Conservation (phyloP, 1,140 invertebrate genomes). For the Penaeus indicus region DNA sequence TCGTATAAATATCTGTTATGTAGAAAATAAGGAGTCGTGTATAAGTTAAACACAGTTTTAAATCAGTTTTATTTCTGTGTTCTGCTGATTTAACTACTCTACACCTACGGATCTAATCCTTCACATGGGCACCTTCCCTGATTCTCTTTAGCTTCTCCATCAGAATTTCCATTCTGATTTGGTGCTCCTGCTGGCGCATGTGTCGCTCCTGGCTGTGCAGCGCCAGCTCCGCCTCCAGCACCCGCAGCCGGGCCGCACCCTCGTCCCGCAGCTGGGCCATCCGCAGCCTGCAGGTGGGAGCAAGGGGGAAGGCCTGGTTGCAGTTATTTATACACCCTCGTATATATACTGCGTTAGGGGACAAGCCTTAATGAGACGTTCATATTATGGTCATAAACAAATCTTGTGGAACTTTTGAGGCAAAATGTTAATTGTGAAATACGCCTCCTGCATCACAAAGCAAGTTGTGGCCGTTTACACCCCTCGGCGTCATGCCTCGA, state of each 20-base stretch:
- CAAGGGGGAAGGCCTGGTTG: not conserved
- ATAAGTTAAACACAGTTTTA: too few species aligned
- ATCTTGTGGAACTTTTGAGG: too few species aligned
- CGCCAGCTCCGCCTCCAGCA: conserved; percentile 55
- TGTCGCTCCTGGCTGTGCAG: conserved; percentile 47
- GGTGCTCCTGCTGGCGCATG: conserved; percentile 41
- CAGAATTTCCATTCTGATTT: conserved; percentile 46
- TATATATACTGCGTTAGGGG: not conserved
- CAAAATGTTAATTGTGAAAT: too few species aligned
- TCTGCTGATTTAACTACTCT: not conserved
- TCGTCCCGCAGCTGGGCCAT: conserved; percentile 47
- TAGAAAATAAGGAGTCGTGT: too few species aligned
- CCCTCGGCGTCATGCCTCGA: too few species aligned
- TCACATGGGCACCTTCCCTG: not conserved
- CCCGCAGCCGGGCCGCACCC: conserved; percentile 35
- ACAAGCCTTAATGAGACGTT: too few species aligned
- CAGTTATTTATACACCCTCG: not conserved
- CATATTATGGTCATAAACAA: too few species aligned
- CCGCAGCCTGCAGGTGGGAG: conserved; percentile 19
- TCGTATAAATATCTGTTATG: too few species aligned
- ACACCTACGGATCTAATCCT: not conserved
- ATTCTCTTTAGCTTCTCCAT: conserved; percentile 42
- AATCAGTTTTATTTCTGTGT: not conserved
- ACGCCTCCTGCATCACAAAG: too few species aligned
- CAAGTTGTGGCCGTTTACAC: too few species aligned